Base-by-base conservation (phyloP, 2,797 vertebrate genomes). In the Myoxocephalus aenaeus region DNA sequence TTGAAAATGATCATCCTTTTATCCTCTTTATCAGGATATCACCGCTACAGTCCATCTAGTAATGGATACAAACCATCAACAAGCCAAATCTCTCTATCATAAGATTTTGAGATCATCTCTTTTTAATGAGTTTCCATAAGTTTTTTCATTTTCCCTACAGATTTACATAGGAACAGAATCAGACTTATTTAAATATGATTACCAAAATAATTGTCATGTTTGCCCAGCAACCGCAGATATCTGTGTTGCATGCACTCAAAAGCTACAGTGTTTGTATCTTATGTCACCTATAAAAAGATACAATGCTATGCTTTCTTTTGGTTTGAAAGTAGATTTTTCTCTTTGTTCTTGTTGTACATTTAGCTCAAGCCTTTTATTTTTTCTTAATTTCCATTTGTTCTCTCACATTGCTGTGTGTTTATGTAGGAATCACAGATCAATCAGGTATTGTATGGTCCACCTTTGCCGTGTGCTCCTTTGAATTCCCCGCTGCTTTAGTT, bases 371-470 rank as follows among this genome's bases (percentile, higher is more conserved):
- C 63, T 86, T 80, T 79, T 89, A 25, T 85, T 85, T 87, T 89
- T 65, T 89, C 77, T 94, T 94, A 93, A 94, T 94, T 89, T 95
- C 87, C 94, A 80, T 93, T 94, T 95, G 87, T 91, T 93, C 67
- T 94, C 83, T 90, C 81, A 79, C 93, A 83, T 94, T 79, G 90
- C 90, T 96, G 90, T 96, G 95, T 97, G 96, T 96, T 93, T 94
- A 95, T 96, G 95, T 96, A 97, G 96, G 96, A 96, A 93, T 95
- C 95, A 96, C 95, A 97, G 93, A 96, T 93, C 96, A 91, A 92
- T 95, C 95, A 98, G 96, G 95, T 97, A 96, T 92, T 95, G 95
- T 96, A 96, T 92, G 83, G 69, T 86, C 84, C 78, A 83, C 92
- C 90, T 81, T 85, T 92, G 94, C 86, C 93, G 93, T 96, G 94